Percentiles rank a stretch among this genome's conserved stretches.
Evolutionary conservation across 2,888 invertebrate genomes (phyloP).

Genomic region (Ochropacha duplaris): DNA sequence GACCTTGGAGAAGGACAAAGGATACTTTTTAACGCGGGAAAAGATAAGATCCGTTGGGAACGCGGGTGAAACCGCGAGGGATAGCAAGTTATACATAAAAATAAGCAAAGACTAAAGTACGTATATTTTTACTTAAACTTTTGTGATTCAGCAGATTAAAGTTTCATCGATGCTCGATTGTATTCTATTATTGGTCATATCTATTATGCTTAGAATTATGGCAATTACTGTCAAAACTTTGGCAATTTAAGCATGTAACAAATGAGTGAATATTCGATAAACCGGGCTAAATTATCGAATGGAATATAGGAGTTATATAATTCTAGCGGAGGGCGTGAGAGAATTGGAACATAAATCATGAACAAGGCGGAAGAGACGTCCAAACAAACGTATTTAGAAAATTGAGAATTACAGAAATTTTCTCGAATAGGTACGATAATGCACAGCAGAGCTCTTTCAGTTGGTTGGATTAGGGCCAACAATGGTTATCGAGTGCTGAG

Average conservation of each 20-base stretch:
- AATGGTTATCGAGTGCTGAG: conserved; percentile 39
- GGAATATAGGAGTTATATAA: conserved; percentile 35
- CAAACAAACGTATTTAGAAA: conserved; percentile 33
- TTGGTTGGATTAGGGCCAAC: conserved; percentile 54
- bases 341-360: conserved; percentile 24
- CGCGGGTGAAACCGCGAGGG: no score
- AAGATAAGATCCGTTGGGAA: no score
- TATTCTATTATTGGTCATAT: conserved; percentile 17
- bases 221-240: conserved; percentile 56
- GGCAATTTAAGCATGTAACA: conserved; percentile 41
- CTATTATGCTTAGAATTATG: conserved; percentile 31
- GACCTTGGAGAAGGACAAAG: no score
- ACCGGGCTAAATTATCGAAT: conserved; percentile 41
- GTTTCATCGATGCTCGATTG: conserved; percentile 12
- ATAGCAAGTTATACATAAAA: no score
- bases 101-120: not conserved
- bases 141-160: not conserved
- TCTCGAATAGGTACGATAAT: conserved; percentile 26
- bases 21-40: no score
- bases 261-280: conserved; percentile 43
- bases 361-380: conserved; percentile 16
- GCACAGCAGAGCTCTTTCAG: conserved; percentile 29
- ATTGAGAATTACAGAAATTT: conserved; percentile 37
- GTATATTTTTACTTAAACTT: not conserved
- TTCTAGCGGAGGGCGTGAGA: conserved; percentile 22